Evolutionary conservation across 1,140 invertebrate genomes (phyloP).

Genomic region (Alviniconcha marisindica): DNA sequence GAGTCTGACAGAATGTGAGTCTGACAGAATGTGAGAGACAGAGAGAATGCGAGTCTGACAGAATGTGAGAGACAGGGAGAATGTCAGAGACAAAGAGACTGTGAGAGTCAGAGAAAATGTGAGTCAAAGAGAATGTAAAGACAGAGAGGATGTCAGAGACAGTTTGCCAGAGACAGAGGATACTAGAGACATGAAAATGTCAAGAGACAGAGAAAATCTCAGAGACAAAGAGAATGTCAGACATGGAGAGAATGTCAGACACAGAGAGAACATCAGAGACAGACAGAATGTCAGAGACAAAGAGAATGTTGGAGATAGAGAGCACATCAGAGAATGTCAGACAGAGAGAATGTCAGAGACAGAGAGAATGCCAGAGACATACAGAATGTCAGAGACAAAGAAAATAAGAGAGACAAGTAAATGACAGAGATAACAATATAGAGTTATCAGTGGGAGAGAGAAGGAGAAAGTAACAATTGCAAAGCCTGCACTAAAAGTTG

Average conservation of each 20-base stretch:
- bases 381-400: background rate
- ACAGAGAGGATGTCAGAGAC: background rate
- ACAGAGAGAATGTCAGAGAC: slow-evolving; percentile 12
- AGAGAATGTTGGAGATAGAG: background rate
- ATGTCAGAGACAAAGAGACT: background rate
- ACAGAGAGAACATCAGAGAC: background rate
- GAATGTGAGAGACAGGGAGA: background rate
- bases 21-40: too few relatives aligned
- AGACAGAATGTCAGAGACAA: background rate
- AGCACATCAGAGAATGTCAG: background rate
- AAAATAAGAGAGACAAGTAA: too few relatives aligned
- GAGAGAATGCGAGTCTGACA: background rate
- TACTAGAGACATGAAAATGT: background rate
- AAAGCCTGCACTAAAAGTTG: too few relatives aligned
- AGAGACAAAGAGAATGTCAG: background rate
- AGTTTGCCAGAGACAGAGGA: background rate
- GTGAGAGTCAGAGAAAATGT: background rate
- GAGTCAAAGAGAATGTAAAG: slow-evolving; percentile 14
- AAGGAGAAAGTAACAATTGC: too few relatives aligned
- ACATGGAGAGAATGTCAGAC: background rate
- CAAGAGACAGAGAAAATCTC: background rate
- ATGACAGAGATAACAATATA: too few relatives aligned
- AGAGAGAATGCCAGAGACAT: background rate
- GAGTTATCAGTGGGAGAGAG: too few relatives aligned
- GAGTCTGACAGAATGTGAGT: too few relatives aligned